Evolutionary conservation across 1,140 invertebrate genomes (phyloP).

Genomic region (Lordiphosa mommai): DNA sequence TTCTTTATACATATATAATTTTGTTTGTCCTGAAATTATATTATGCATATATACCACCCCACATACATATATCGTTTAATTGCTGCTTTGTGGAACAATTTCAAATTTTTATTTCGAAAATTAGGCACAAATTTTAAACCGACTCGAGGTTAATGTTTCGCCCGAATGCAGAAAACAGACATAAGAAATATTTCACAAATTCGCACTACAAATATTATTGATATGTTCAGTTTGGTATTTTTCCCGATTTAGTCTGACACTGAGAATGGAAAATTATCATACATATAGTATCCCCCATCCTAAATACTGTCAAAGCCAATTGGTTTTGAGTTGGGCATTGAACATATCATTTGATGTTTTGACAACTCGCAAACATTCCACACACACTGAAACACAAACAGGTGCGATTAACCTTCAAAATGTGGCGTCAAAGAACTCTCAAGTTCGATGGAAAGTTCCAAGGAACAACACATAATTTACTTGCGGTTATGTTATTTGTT

Average conservation of each 20-base stretch:
- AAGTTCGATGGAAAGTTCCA: constrained; percentile 50
- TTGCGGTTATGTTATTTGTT: constrained; percentile 38
- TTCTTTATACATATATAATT: constrained; percentile 29
- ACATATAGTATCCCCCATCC: constrained; percentile 32
- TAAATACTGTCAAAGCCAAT: constrained; percentile 47
- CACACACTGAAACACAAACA: constrained; percentile 22
- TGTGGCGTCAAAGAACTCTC: constrained; percentile 36
- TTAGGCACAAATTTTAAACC: constrained; percentile 41
- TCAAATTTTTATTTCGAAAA: constrained; percentile 42
- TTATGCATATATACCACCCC: constrained; percentile 31
- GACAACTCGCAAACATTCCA: background rate
- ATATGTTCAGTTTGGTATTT: constrained; percentile 30
- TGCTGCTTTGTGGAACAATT: constrained; percentile 60
- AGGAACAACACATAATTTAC: constrained; percentile 49
- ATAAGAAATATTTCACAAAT: constrained; percentile 19
- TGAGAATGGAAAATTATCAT: constrained; percentile 21
- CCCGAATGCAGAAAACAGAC: constrained; percentile 35
- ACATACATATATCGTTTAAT: constrained; percentile 54
- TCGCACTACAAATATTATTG: constrained; percentile 35
- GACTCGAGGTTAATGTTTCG: constrained; percentile 63
- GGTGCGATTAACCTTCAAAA: constrained; percentile 64
- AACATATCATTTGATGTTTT: constrained; percentile 31
- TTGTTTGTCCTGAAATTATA: constrained; percentile 65
- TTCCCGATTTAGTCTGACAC: constrained; percentile 35
- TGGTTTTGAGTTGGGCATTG: constrained; percentile 43